phyloP scores from a whole-genome alignment of 1,140 invertebrate genomes.

The Drosophila pseudoobscura region DNA sequence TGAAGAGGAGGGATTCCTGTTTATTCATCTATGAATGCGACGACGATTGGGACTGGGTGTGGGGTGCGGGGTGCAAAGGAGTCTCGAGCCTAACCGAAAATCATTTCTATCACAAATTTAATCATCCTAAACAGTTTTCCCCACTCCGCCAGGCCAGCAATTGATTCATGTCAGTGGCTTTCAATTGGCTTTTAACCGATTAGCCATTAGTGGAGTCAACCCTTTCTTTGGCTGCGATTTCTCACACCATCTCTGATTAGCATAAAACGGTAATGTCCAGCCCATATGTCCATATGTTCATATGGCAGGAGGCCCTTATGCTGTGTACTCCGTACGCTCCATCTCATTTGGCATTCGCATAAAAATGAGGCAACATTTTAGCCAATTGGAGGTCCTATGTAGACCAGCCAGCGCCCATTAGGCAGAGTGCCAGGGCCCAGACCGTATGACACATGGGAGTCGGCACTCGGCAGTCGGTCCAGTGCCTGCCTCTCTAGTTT shows the following conservation, averaged over 20 bases:
- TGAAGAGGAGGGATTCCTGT: slow-evolving; percentile 37
- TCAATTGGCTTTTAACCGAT: slow-evolving; percentile 79
- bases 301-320: slow-evolving; percentile 29
- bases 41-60: neutral
- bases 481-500: slow-evolving; percentile 24
- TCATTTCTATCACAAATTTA: slow-evolving; percentile 79
- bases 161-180: slow-evolving; percentile 78
- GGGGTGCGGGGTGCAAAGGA: slow-evolving; percentile 18
- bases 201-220: slow-evolving; percentile 36
- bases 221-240: slow-evolving; percentile 39
- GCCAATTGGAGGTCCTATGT: slow-evolving; percentile 8
- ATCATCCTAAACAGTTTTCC: slow-evolving; percentile 72
- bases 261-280: slow-evolving; percentile 68
- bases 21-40: slow-evolving; percentile 44
- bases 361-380: slow-evolving; percentile 28
- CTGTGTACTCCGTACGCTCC: too few relatives aligned
- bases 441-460: slow-evolving; percentile 28
- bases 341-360: slow-evolving; percentile 26
- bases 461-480: neutral
- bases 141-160: slow-evolving; percentile 20
- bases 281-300: slow-evolving; percentile 50
- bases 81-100: slow-evolving; percentile 23
- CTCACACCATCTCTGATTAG: slow-evolving; percentile 58
- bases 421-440: slow-evolving; percentile 6
- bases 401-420: slow-evolving; percentile 4